phyloP scores from a whole-genome alignment of 2,797 vertebrate genomes.

The Falco cherrug region DNA sequence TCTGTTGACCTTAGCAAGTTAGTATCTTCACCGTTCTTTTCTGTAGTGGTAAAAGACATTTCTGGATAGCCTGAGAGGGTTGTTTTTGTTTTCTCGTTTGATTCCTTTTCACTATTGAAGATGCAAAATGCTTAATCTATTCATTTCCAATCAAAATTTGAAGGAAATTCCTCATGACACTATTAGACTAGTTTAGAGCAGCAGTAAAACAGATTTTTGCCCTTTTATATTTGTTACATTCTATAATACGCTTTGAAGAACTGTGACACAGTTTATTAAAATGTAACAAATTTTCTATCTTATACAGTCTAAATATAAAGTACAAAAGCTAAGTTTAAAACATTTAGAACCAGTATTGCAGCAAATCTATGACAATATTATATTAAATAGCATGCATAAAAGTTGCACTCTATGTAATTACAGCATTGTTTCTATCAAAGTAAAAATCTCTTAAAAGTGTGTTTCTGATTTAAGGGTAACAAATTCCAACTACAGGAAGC shows the following conservation, averaged over 20 bases:
- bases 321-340: background rate
- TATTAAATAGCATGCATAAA: background rate
- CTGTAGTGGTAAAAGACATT: background rate
- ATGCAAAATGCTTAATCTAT: background rate
- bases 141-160: background rate
- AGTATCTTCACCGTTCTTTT: background rate
- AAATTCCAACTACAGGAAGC: background rate
- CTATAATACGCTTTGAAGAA: background rate
- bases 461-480: conserved; percentile 45
- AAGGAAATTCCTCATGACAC: background rate
- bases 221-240: background rate
- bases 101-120: background rate
- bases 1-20: background rate
- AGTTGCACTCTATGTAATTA: conserved; percentile 29
- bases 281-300: background rate
- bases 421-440: conserved; percentile 37
- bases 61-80: background rate
- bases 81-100: background rate
- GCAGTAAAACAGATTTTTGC: background rate
- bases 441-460: conserved; percentile 52
- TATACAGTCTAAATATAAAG: background rate
- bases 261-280: background rate
- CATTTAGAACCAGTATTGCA: background rate
- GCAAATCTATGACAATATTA: background rate
- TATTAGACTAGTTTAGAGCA: background rate